Evolutionary conservation across 2,888 invertebrate species (phyloP).

Genomic region (Drosophila mulleri): DNA sequence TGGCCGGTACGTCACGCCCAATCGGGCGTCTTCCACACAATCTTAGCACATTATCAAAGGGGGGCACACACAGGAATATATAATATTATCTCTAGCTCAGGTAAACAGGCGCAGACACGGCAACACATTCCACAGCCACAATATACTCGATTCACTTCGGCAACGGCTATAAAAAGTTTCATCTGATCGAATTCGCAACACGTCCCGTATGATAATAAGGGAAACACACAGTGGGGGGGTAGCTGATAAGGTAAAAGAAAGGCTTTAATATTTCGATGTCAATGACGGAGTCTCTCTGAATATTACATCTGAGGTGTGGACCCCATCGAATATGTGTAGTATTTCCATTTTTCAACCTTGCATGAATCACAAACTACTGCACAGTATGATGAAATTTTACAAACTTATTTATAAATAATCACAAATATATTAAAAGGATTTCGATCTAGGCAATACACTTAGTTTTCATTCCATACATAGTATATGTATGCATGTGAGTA

Average conservation of each 20-base stretch:
- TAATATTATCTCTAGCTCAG: slow-evolving; percentile 6
- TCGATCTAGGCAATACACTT: background rate
- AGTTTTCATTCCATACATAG: background rate
- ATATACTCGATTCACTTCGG: background rate
- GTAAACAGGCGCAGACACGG: slow-evolving; percentile 2
- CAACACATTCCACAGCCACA: background rate
- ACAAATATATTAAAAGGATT: background rate
- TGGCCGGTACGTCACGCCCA: background rate
- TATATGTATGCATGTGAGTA: background rate
- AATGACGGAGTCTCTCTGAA: background rate
- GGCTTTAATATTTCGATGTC: background rate
- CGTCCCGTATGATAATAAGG: slow-evolving; percentile 3
- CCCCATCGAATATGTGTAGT: background rate
- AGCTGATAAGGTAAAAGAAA: slow-evolving; percentile 2
- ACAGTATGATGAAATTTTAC: background rate
- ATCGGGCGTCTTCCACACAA: background rate
- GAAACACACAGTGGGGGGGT: no score
- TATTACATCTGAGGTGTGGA: background rate
- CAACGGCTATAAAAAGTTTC: slow-evolving; percentile 2
- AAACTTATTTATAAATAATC: slow-evolving; percentile 2
- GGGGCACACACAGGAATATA: background rate
- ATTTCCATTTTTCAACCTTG: background rate
- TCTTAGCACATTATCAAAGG: background rate
- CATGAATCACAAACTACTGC: background rate
- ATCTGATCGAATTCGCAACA: slow-evolving; percentile 9